These are phyloP conservation scores for Phrynocephalus forsythii DNA, from an alignment of 2,797 vertebrate genomes.

Conservation along the genomic window DNA sequence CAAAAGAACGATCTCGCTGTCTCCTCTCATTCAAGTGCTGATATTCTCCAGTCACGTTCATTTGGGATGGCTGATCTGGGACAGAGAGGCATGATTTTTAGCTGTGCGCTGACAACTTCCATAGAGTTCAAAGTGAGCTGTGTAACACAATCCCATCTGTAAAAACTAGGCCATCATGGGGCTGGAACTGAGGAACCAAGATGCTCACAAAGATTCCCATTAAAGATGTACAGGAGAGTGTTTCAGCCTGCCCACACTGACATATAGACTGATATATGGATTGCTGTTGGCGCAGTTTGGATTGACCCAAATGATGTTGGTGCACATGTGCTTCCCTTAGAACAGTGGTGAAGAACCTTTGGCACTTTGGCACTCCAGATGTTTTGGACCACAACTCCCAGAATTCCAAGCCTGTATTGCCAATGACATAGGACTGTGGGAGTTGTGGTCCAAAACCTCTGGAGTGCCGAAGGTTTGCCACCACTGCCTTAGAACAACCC, in stretches of 20 bases:
- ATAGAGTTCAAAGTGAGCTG: conserved; percentile 8
- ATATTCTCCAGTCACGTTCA: background rate
- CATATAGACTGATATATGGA: too few species aligned
- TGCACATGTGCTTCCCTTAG: too few species aligned
- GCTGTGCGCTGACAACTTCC: conserved; percentile 7
- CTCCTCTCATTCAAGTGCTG: background rate
- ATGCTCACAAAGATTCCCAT: background rate
- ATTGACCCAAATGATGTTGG: too few species aligned
- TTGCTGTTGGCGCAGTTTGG: too few species aligned
- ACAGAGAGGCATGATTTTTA: conserved; percentile 16
- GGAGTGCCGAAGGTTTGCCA: too few species aligned
- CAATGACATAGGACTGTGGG: too few species aligned
- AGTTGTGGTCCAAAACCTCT: too few species aligned
- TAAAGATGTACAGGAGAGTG: background rate
- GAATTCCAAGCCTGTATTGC: too few species aligned
- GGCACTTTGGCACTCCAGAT: too few species aligned
- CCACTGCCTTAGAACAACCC: too few species aligned
- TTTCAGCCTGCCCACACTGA: background rate
- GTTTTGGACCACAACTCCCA: too few species aligned
- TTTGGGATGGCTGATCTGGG: conserved; percentile 1
- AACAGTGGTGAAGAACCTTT: too few species aligned
- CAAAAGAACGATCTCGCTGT: background rate
- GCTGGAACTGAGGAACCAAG: conserved; percentile 2
- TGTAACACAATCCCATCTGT: background rate
- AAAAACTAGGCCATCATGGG: conserved; percentile 8